Evolutionary conservation across 1,140 invertebrate species (phyloP), one percentile per base, ranked within the genome.

Genomic region (Centruroides sculpturatus): DNA sequence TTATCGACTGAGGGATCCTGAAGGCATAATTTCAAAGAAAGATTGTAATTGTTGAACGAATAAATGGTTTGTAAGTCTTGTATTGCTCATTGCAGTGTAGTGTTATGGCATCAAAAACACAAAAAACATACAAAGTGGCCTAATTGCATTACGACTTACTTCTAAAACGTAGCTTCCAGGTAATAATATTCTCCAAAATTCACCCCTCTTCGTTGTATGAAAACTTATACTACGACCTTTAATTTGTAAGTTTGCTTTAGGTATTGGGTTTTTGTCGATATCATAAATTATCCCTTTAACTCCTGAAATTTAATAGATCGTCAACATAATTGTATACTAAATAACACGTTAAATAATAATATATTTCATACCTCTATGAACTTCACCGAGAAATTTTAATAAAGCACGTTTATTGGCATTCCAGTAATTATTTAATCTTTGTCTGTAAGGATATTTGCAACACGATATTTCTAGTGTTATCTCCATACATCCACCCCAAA

Each of bases 401-500:
- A 94, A 73, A 0, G 90, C 82, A 83, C 85, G 80, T 77, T 87
- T 84, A 75, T 99, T 99, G 66, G 97, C 91, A 63, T 86, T 81
- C 96, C 96, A 99, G 73, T 94, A 96, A 66, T 85, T 83, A 8
- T 84, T 82, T 34, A 99, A 75, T 69, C 93, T 84, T 58, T 83
- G 80, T 4, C 85, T 84, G 4, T 82, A 82, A 0, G 95, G 95
- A 75, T 87, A 97, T 77, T 98, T 99, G 75, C 89, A 93, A 76
- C 96, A 99, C 0, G 92, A 94, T 55, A 99, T 81, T 74, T 99
- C 96, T 48, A 99, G 75, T 0, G 96, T 99, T 13, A 98, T 84
- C 78, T 99, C 96, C 89, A 99, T 97, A 72, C 92, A 96, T 55
- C 94, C 95, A 69, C 92, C 92, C 83, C 89, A 90, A 11, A 98